phyloP scores from a whole-genome alignment of 2,797 vertebrate genomes.

The Garrulus glandarius region DNA sequence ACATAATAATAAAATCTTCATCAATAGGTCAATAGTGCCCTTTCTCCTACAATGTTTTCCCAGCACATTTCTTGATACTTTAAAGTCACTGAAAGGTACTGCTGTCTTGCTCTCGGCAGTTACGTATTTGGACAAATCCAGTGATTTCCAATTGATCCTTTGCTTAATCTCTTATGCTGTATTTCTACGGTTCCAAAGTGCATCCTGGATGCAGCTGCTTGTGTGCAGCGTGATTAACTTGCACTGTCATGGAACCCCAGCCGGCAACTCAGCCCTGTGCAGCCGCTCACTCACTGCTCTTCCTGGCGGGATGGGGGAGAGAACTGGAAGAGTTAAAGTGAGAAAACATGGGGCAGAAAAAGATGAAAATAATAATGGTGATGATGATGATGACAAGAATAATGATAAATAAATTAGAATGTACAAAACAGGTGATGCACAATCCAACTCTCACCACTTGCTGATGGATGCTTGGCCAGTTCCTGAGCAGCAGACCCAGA shows the following conservation, averaged over 20 bases:
- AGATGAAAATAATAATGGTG: background rate
- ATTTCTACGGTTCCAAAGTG: background rate
- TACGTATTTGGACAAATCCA: background rate
- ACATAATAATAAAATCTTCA: background rate
- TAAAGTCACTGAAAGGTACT: background rate
- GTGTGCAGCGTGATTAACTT: background rate
- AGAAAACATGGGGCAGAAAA: background rate
- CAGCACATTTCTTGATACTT: background rate
- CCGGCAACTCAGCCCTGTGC: accelerated
- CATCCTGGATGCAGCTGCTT: background rate
- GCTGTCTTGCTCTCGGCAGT: background rate
- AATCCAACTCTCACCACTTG: background rate
- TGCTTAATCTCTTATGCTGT: background rate
- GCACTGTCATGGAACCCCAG: background rate
- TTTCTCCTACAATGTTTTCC: background rate
- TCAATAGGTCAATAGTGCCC: background rate
- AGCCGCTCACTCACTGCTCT: background rate
- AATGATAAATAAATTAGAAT: background rate
- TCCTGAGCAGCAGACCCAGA: background rate
- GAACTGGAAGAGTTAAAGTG: background rate
- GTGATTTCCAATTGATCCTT: background rate
- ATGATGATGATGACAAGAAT: background rate
- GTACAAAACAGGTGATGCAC: background rate
- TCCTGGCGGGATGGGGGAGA: accelerated
- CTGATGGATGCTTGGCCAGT: background rate